Base-by-base conservation (phyloP, 2,797 vertebrate genomes). In the Galagoides demidoff region DNA sequence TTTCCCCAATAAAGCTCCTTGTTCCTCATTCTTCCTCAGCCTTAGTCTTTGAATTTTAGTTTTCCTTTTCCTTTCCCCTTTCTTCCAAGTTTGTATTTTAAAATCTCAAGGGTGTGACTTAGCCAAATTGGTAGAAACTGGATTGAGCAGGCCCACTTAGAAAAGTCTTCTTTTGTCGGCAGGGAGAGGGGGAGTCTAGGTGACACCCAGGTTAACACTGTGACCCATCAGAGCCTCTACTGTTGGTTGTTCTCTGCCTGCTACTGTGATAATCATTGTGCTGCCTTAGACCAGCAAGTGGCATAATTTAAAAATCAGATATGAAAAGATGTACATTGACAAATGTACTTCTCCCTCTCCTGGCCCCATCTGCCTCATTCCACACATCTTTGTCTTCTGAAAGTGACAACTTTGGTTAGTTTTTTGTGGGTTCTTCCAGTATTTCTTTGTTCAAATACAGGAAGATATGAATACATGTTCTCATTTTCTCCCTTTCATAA, bases 301-400 rank as follows among this genome's bases (percentile, higher is more conserved):
- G 77, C 25, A 55, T 55, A 81, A 73, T 89, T 92, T 76, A 81
- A 95, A 94, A 92, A 59, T 76, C 23, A 76, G n/a, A 37, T 59
- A 68, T 61, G 39, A 68, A 85, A 79, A 29, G 10, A 59, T 39
- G 6, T 23, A n/a, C 31, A 43, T 34, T 74, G 39, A 81, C 76
- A 74, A 82, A 29, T 70, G 49, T 89, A 25, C 12, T 68, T 82
- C 20, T 71, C 16, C 4, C 12, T 49, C 12, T 16, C 12, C 27
- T n/a, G 5, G 74, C 4, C 34, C 57, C 6, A 25, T 85, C 7
- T 5, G 45, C 29, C 25, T 89, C 13, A 76, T 85, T 84, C 19
- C 49, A 79, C 11, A 94, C 4, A 78, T 27, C 23, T 29, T 5
- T 85, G n/a, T 77, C 78, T 55, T 94, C 45, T 49, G 23, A 59